These are phyloP conservation scores for Alloscopus bannaensis DNA, from an alignment of 2,888 invertebrate genomes.

Conservation along the genomic window DNA sequence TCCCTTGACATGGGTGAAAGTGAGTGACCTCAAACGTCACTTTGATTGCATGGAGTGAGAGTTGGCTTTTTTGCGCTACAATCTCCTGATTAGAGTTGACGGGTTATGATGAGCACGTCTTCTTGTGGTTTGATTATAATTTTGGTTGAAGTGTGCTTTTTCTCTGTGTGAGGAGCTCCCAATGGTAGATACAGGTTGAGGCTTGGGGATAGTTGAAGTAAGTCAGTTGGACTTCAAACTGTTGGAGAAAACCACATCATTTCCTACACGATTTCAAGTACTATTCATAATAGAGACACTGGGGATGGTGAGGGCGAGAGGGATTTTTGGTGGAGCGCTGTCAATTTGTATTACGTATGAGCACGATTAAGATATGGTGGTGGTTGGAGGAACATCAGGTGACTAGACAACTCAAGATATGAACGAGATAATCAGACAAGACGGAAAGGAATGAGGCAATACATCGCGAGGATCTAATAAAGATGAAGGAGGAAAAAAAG, in stretches of 20 bases:
- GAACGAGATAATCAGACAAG: conserved; percentile 52
- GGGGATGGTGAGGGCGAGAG: too few relatives aligned
- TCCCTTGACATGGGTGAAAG: neutral
- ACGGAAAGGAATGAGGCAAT: conserved; percentile 51
- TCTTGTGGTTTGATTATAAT: neutral
- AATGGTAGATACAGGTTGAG: too few relatives aligned
- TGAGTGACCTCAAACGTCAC: conserved; percentile 10
- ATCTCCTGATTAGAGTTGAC: neutral
- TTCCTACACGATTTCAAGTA: neutral
- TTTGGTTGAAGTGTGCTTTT: neutral
- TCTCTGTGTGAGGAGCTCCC: too few relatives aligned
- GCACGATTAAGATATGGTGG: too few relatives aligned
- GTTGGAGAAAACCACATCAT: neutral
- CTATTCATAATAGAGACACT: conserved; percentile 1
- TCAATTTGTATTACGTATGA: too few relatives aligned
- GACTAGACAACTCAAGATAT: conserved; percentile 40
- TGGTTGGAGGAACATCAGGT: conserved; percentile 8
- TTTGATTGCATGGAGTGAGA: neutral
- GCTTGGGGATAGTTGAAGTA: neutral
- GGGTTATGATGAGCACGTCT: neutral
- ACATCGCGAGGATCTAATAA: too few relatives aligned
- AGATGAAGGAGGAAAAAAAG: conserved; percentile 19
- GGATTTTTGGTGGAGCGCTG: too few relatives aligned
- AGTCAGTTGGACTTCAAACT: neutral
- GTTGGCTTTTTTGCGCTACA: too few relatives aligned